phyloP scores from a whole-genome alignment of 92 coral and sea anemone species.

The Hydrozoanthus gracilis region DNA sequence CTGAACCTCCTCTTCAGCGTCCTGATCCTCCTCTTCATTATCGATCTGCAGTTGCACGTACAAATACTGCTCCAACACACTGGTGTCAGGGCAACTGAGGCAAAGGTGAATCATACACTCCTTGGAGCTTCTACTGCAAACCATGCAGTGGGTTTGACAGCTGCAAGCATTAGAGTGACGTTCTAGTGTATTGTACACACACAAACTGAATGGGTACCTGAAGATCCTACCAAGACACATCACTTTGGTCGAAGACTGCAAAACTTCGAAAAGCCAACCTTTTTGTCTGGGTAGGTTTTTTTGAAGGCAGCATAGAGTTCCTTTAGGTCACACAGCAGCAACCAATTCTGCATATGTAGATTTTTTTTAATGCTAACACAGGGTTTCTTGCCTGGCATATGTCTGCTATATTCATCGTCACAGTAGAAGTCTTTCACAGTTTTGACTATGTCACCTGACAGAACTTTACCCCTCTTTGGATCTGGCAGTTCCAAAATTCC shows the following conservation, averaged over 20 bases:
- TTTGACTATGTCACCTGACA: constrained; percentile 2
- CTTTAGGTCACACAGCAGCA: constrained; percentile 45
- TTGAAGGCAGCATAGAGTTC: constrained; percentile 44
- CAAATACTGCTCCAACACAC: constrained; percentile 48
- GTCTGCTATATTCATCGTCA: constrained; percentile 37
- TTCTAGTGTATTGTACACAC: background rate
- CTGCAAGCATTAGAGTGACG: background rate
- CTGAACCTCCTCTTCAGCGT: constrained; percentile 2
- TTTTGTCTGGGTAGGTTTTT: constrained; percentile 22
- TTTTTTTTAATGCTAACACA: constrained; percentile 37
- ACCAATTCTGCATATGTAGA: constrained; percentile 41
- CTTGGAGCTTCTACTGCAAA: constrained; percentile 47
- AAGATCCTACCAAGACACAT: constrained; percentile 35
- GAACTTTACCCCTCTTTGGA: constrained; percentile 23
- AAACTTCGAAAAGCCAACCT: constrained; percentile 51
- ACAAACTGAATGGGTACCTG: constrained; percentile 50
- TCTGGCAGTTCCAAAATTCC: constrained; percentile 46
- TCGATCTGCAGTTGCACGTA: constrained; percentile 43
- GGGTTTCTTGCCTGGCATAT: constrained; percentile 45
- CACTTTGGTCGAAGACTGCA: constrained; percentile 40
- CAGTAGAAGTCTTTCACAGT: constrained; percentile 24
- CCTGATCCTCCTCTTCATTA: constrained; percentile 21
- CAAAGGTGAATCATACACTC: constrained; percentile 60
- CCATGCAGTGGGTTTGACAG: constrained; percentile 12
- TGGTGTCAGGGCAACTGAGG: constrained; percentile 29